phyloP scores from a whole-genome alignment of 2,113 vertebrate species.

The Trochalopteron elliotii region DNA sequence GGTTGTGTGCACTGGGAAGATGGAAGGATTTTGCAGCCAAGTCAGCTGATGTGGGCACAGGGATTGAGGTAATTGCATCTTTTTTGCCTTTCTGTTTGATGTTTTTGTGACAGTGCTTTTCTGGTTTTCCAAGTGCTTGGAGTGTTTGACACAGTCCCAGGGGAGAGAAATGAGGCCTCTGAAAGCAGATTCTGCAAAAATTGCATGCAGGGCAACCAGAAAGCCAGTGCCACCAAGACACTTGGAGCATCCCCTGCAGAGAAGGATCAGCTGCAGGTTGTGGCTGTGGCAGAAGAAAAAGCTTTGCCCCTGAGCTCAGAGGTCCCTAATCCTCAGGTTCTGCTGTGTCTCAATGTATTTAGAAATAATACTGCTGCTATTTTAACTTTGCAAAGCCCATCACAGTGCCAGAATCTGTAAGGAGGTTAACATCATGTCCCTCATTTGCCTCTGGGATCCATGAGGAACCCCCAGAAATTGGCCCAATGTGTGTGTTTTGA shows the following conservation, averaged over 20 bases:
- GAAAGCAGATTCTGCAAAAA: background rate
- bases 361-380: background rate
- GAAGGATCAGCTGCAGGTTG: background rate
- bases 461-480: background rate
- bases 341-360: background rate
- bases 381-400: background rate
- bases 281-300: background rate
- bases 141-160: background rate
- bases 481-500: background rate
- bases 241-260: background rate
- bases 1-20: background rate
- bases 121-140: background rate
- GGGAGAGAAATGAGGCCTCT: background rate
- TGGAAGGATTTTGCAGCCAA: background rate
- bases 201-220: background rate
- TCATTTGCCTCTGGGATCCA: background rate
- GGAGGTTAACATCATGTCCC: background rate
- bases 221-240: background rate
- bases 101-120: background rate
- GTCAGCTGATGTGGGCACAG: background rate
- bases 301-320: background rate
- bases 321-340: rapidly evolving
- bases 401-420: background rate
- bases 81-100: background rate
- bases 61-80: background rate